These are phyloP conservation scores for Syncerus caffer DNA, from an alignment of 2,797 vertebrate genomes.

Conservation along the genomic window DNA sequence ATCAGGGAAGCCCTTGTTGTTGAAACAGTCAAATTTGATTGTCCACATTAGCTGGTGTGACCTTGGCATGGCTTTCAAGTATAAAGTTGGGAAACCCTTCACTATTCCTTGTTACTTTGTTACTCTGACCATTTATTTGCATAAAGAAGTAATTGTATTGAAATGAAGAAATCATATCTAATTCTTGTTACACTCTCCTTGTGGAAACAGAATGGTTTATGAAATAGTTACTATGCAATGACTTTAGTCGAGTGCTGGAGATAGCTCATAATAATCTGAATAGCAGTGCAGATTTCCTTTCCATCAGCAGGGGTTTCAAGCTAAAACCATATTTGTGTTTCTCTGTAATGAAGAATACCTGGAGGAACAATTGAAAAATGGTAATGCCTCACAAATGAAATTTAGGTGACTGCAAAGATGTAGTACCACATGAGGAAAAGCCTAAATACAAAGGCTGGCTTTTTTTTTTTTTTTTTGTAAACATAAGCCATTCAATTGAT, in stretches of 20 bases:
- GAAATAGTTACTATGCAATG: neutral
- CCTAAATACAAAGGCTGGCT: neutral
- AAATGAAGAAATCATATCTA: neutral
- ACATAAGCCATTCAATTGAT: neutral
- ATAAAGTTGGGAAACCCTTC: neutral
- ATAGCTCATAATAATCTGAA: neutral
- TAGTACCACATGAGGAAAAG: neutral
- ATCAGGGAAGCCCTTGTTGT: neutral
- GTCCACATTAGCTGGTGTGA: neutral
- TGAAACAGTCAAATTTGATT: neutral
- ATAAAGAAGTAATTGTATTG: neutral
- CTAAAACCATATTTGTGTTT: constrained; percentile 23
- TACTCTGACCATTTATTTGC: neutral
- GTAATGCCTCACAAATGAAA: constrained; percentile 3
- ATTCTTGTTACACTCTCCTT: neutral
- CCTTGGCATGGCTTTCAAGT: neutral
- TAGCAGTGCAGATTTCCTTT: neutral
- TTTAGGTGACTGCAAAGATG: neutral
- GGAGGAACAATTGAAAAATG: neutral
- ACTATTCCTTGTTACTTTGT: neutral
- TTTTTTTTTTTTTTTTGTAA: neutral
- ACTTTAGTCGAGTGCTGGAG: neutral
- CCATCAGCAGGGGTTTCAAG: neutral
- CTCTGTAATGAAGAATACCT: neutral
- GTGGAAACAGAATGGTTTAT: neutral